phyloP scores from a whole-genome alignment of 2,113 vertebrate species.

The Mastomys coucha region DNA sequence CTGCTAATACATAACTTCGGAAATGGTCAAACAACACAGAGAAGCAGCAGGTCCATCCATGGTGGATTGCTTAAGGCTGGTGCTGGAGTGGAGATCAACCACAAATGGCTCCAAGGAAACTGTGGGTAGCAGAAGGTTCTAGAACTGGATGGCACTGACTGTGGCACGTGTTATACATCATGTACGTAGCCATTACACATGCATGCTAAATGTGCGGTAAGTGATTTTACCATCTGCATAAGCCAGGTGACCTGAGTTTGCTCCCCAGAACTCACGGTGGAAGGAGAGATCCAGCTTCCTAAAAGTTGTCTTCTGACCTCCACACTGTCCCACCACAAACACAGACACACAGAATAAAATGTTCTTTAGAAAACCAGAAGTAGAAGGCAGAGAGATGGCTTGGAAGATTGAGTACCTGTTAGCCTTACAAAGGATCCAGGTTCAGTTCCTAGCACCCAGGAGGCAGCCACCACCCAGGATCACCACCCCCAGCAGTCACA shows the following conservation, averaged over 20 bases:
- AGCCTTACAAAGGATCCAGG: background rate
- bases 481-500: too few relatives aligned
- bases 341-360: background rate
- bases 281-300: background rate
- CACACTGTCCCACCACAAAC: background rate
- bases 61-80: background rate
- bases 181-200: background rate
- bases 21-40: background rate
- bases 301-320: background rate
- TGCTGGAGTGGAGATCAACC: rapidly evolving
- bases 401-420: background rate
- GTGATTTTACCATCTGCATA: background rate
- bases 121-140: background rate
- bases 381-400: background rate
- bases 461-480: too few relatives aligned
- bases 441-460: background rate
- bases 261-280: background rate
- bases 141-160: background rate
- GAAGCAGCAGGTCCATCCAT: background rate
- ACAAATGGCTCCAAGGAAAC: background rate
- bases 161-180: background rate
- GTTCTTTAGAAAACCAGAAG: background rate
- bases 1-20: background rate
- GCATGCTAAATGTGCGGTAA: background rate
- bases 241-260: background rate